These are phyloP conservation scores for Drosophila mimetica DNA, from an alignment of 2,888 invertebrate species.

Conservation along the genomic window DNA sequence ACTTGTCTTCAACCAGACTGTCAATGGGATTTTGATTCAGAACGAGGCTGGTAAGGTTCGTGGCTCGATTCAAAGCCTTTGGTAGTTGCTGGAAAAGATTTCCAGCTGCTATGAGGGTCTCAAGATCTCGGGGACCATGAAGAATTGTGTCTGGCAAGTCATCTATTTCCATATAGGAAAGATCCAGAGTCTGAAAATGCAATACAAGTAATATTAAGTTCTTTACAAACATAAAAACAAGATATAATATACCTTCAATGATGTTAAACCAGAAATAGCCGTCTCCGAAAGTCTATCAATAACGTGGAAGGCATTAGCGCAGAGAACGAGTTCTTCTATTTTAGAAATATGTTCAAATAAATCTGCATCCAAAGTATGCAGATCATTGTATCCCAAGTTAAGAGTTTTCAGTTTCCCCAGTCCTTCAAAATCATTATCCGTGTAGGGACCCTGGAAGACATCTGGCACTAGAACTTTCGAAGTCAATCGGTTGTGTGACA, in stretches of 20 bases:
- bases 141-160: conserved; percentile 88
- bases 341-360: conserved; percentile 90
- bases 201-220: too few species aligned
- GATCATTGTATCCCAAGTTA: conserved; percentile 88
- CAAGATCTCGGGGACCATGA: conserved; percentile 88
- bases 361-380: conserved; percentile 89
- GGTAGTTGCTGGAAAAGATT: conserved; percentile 88
- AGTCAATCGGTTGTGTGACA: conserved; percentile 89
- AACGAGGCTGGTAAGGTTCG: conserved; percentile 87
- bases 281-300: conserved; percentile 88
- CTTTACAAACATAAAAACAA: not conserved
- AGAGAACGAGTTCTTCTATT: conserved; percentile 88
- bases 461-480: conserved; percentile 87
- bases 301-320: conserved; percentile 89
- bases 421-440: conserved; percentile 68
- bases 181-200: conserved; percentile 86
- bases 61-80: conserved; percentile 86
- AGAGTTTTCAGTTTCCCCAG: conserved; percentile 73
- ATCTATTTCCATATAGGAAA: conserved; percentile 88
- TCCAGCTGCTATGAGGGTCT: conserved; percentile 88
- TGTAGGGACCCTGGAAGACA: conserved; percentile 87
- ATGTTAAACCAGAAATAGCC: conserved; percentile 88
- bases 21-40: conserved; percentile 90
- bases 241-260: conserved; percentile 86
- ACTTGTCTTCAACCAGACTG: conserved; percentile 85